A percentile compares a stretch with the other conserved stretches of the same genome.
These are phyloP conservation scores for Drosophila tani DNA, from an alignment of 1,140 invertebrate genomes.

Conservation along the genomic window DNA sequence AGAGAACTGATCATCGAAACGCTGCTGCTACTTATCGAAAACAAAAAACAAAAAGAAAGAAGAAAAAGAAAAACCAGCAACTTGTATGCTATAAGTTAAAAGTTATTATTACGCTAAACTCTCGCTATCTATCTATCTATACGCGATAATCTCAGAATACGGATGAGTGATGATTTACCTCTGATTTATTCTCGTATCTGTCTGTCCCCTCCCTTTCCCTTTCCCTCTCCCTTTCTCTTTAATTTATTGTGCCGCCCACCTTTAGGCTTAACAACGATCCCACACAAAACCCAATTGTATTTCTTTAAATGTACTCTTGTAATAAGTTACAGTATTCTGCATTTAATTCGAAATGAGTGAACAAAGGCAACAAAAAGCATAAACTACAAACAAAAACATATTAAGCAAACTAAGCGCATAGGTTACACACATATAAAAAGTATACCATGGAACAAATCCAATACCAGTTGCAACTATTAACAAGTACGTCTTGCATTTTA, in stretches of 20 bases:
- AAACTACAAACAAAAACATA: constrained; percentile 46
- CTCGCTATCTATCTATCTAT: constrained; percentile 45
- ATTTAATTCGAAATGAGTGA: constrained; percentile 48
- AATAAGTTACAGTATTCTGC: constrained; percentile 49
- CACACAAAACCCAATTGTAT: constrained; percentile 24
- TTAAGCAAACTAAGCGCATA: constrained; percentile 55
- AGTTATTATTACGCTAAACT: constrained; percentile 44
- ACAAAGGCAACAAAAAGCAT: constrained; percentile 50
- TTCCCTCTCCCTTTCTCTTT: constrained; percentile 27
- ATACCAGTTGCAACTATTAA: constrained; percentile 77
- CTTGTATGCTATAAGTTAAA: constrained; percentile 65
- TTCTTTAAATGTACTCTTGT: constrained; percentile 10
- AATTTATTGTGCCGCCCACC: constrained; percentile 69
- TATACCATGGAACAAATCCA: constrained; percentile 74
- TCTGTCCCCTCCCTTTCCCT: background rate
- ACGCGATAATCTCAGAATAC: constrained; percentile 64
- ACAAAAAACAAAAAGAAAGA: constrained; percentile 19
- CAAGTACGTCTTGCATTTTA: constrained; percentile 76
- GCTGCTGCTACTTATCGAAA: constrained; percentile 73
- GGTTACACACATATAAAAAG: constrained; percentile 66
- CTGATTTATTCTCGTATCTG: constrained; percentile 63
- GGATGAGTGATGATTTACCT: constrained; percentile 6
- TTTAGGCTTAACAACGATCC: constrained; percentile 53
- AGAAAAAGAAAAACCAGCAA: constrained; percentile 40
- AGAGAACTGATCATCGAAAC: constrained; percentile 79